Evolutionary conservation across 1,140 invertebrate genomes (phyloP).

Genomic region (Drosophila kanapiae): DNA sequence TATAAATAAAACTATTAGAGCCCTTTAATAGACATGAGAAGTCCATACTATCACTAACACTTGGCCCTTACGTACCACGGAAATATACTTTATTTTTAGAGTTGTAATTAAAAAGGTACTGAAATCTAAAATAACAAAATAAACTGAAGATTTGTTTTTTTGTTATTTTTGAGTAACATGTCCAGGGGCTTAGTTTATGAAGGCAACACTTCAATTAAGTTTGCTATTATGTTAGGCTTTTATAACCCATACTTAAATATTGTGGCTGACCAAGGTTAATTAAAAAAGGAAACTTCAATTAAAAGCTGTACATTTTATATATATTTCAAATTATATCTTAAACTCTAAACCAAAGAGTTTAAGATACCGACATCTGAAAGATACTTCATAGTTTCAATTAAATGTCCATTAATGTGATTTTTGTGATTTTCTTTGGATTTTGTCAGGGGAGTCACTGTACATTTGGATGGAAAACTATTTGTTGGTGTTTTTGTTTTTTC

Average conservation of each 20-base stretch:
- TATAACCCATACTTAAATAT: too few relatives aligned
- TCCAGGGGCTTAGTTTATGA: background rate
- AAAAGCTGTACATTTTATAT: background rate
- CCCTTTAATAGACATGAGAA: background rate
- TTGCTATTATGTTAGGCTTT: background rate
- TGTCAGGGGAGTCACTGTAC: slow-evolving; percentile 2
- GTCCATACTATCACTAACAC: too few relatives aligned
- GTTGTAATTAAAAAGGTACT: background rate
- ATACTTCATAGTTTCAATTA: background rate
- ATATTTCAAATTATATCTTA: too few relatives aligned
- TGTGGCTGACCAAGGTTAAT: background rate
- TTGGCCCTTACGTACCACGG: too few relatives aligned
- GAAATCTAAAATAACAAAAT: background rate
- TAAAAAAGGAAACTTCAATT: background rate
- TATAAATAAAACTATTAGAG: background rate
- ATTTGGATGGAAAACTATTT: slow-evolving; percentile 32
- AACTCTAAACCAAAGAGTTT: too few relatives aligned
- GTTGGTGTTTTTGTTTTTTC: slow-evolving; percentile 32
- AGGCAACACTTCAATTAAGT: too few relatives aligned
- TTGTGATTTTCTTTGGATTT: background rate
- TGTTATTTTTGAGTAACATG: background rate
- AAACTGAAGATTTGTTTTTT: background rate
- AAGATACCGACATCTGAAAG: background rate
- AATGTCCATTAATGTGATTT: background rate
- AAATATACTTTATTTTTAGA: too few relatives aligned